Evolutionary conservation across 2,888 invertebrate genomes (phyloP).

Genomic region (Catocala fraxini): DNA sequence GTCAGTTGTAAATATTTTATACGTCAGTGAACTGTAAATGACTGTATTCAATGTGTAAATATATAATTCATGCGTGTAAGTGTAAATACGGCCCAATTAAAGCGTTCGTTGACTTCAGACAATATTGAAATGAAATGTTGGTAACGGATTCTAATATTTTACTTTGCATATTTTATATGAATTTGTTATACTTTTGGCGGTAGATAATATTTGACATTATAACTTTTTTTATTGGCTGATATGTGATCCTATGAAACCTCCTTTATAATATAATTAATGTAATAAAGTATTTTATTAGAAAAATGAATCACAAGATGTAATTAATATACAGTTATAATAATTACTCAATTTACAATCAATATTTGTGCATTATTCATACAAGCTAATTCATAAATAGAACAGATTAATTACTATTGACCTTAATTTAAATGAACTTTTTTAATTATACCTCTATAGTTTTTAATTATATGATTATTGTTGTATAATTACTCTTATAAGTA

Average conservation of each 20-base stretch:
- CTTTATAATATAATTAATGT: too few relatives aligned
- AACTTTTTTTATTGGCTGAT: not conserved
- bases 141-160: slow-evolving; percentile 23
- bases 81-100: slow-evolving; percentile 66
- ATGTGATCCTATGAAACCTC: too few relatives aligned
- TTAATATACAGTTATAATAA: too few relatives aligned
- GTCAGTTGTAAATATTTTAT: slow-evolving; percentile 62
- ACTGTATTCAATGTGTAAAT: slow-evolving; percentile 72
- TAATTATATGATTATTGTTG: too few relatives aligned
- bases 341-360: too few relatives aligned
- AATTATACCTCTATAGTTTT: not conserved
- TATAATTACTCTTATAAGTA: too few relatives aligned
- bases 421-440: not conserved
- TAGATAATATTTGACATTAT: not conserved
- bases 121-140: slow-evolving; percentile 55
- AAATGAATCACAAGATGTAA: too few relatives aligned
- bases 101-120: slow-evolving; percentile 74
- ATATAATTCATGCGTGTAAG: slow-evolving; percentile 64
- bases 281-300: too few relatives aligned
- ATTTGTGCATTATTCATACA: too few relatives aligned
- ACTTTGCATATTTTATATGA: slow-evolving; percentile 15
- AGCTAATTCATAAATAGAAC: not conserved
- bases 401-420: not conserved
- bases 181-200: not conserved
- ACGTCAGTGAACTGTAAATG: slow-evolving; percentile 61